Conservation (phyloP, 2,113 vertebrate genomes). For the Kryptolebias marmoratus region DNA sequence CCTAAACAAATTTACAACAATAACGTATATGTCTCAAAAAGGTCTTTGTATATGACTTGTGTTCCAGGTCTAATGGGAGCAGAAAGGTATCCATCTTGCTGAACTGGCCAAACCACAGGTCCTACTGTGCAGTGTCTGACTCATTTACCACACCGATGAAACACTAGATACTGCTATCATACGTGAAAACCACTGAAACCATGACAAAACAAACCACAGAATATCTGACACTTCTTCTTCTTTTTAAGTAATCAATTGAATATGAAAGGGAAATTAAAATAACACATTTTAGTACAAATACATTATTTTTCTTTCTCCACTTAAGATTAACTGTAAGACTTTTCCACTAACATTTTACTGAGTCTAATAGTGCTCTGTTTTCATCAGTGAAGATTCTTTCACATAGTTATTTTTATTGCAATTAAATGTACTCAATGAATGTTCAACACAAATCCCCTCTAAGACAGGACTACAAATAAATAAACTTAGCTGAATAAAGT, state of each 20-base stretch:
- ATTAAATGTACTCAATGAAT: neutral
- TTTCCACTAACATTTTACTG: neutral
- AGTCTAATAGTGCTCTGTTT: neutral
- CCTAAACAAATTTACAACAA: neutral
- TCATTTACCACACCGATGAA: conserved; percentile 44
- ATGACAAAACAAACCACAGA: conserved; percentile 52
- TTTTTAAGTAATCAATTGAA: conserved; percentile 23
- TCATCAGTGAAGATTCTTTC: neutral
- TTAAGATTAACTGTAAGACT: neutral
- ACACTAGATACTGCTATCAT: conserved; percentile 57
- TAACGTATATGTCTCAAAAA: conserved; percentile 1
- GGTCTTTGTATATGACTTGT: conserved; percentile 5
- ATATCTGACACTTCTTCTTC: conserved; percentile 16
- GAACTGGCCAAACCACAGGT: conserved; percentile 46
- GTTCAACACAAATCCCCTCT: neutral
- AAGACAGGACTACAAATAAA: neutral
- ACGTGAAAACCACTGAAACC: conserved; percentile 58
- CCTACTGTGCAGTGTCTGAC: conserved; percentile 45
- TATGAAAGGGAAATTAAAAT: neutral
- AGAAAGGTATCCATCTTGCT: conserved; percentile 38
- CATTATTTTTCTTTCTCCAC: neutral
- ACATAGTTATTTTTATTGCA: neutral
- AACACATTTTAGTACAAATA: neutral
- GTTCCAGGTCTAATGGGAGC: conserved; percentile 29
- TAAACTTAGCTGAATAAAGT: neutral